phyloP scores from a whole-genome alignment of 2,113 vertebrate species.

The Dicrurus megarhynchus region DNA sequence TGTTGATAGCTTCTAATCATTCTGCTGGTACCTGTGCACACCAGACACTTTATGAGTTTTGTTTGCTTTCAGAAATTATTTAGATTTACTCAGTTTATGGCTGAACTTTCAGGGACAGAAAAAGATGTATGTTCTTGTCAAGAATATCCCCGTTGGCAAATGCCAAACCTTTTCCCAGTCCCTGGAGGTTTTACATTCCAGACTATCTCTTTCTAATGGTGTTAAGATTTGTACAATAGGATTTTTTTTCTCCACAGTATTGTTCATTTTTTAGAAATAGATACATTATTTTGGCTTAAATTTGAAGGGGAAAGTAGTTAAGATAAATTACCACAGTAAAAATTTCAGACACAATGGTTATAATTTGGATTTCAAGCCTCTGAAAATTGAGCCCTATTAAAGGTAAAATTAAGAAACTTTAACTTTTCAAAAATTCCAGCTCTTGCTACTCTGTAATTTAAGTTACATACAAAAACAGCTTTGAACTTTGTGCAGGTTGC shows the following conservation, averaged over 20 bases:
- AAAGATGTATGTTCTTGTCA: background rate
- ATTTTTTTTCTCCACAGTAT: background rate
- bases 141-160: background rate
- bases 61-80: background rate
- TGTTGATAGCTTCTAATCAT: background rate
- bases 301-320: background rate
- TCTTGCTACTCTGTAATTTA: background rate
- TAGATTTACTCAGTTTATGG: background rate
- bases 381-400: background rate
- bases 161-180: background rate
- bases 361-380: background rate
- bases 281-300: background rate
- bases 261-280: background rate
- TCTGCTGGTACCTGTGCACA: background rate
- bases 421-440: background rate
- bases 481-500: background rate
- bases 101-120: background rate
- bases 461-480: background rate
- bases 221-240: background rate
- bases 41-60: background rate
- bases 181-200: background rate
- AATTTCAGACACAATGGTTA: background rate
- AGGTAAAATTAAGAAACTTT: background rate
- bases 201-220: background rate
- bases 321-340: background rate